Conservation (phyloP, 2,113 vertebrate species). For the Myxocyprinus asiaticus region DNA sequence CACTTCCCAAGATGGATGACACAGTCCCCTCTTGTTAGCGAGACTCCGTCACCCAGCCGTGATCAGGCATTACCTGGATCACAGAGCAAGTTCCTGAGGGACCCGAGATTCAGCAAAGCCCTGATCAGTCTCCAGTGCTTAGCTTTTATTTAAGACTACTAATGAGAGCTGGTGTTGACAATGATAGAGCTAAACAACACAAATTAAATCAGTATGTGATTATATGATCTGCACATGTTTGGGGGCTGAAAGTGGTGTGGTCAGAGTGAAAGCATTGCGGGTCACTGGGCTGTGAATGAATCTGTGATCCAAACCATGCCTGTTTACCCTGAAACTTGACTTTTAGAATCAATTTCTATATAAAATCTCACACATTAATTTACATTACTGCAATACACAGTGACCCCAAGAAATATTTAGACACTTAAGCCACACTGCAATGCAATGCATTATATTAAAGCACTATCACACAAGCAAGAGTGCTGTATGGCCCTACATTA, state of each 20-base stretch:
- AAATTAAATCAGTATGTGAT: neutral
- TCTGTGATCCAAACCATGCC: neutral
- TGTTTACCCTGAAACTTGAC: neutral
- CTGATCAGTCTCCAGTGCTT: slow-evolving; percentile 44
- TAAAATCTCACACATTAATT: neutral
- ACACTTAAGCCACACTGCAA: too few relatives aligned
- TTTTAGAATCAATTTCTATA: too few relatives aligned
- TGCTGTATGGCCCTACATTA: too few relatives aligned
- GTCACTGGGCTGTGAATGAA: neutral
- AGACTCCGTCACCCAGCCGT: slow-evolving; percentile 55
- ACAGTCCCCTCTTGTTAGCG: slow-evolving; percentile 62
- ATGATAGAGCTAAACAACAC: slow-evolving; percentile 15
- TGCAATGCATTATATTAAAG: too few relatives aligned
- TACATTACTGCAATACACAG: too few relatives aligned
- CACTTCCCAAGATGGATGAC: slow-evolving; percentile 71
- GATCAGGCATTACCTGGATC: slow-evolving; percentile 74
- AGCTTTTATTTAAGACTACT: slow-evolving; percentile 18
- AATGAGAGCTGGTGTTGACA: slow-evolving; percentile 39
- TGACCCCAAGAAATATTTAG: too few relatives aligned
- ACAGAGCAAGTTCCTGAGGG: slow-evolving; percentile 63
- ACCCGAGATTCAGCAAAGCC: slow-evolving; percentile 11
- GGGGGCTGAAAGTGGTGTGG: neutral
- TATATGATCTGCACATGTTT: neutral
- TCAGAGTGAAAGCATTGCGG: too few relatives aligned
- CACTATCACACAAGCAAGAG: too few relatives aligned